Percentiles rank a stretch among this genome's conserved stretches.
phyloP scores from a whole-genome alignment of 2,888 invertebrate species.

The Odontothrips loti region DNA sequence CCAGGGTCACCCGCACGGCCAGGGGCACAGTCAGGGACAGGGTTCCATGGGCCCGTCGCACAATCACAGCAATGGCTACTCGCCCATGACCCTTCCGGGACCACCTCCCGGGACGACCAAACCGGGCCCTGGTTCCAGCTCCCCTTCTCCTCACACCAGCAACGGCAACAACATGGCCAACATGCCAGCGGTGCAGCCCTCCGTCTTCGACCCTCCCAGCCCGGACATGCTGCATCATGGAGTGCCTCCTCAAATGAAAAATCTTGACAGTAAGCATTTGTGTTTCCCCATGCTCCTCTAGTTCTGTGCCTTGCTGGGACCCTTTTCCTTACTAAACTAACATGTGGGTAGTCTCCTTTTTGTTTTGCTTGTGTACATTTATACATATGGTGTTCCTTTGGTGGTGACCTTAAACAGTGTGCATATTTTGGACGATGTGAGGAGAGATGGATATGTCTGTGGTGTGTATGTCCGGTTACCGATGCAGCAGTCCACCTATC shows the following conservation, averaged over 20 bases:
- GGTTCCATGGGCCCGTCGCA: not conserved
- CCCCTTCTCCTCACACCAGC: not conserved
- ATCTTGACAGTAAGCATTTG: constrained; percentile 27
- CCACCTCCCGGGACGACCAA: constrained; percentile 27
- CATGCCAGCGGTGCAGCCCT: constrained; percentile 14
- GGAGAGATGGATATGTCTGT: no score
- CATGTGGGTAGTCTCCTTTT: no score
- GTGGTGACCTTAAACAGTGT: no score
- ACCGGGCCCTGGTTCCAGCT: not conserved
- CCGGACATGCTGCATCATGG: not conserved
- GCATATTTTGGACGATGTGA: no score
- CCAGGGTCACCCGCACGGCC: not conserved
- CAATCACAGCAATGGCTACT: constrained; percentile 30
- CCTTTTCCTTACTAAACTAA: not conserved
- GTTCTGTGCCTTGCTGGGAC: not conserved
- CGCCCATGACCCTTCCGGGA: not conserved
- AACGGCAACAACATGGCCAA: constrained; percentile 26
- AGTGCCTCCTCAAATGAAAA: constrained; percentile 11
- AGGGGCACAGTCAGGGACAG: not conserved
- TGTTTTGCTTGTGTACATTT: no score
- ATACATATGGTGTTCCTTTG: no score
- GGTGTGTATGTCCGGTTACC: no score
- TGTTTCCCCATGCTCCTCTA: not conserved
- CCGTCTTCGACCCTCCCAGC: constrained; percentile 30
- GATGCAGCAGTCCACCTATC: no score